Evolutionary conservation across 2,797 vertebrate species (phyloP).

Genomic region (Urophycis tenuis): DNA sequence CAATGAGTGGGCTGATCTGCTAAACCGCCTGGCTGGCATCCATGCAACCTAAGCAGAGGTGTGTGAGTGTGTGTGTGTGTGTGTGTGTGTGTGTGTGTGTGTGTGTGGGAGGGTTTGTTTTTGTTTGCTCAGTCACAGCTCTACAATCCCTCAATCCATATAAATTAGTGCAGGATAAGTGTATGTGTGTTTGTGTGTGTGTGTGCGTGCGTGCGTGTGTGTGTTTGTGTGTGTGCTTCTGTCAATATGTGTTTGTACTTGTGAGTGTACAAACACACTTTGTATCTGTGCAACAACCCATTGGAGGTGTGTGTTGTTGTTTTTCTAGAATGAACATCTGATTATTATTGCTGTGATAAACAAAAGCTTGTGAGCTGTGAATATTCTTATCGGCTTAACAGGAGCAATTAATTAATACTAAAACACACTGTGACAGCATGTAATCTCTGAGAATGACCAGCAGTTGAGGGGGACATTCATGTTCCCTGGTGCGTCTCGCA

Average conservation of each 20-base stretch:
- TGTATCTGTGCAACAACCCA: not conserved
- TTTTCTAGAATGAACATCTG: not conserved
- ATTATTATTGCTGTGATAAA: not conserved
- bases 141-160: slow-evolving; percentile 40
- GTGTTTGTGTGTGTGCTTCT: not conserved
- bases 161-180: slow-evolving; percentile 39
- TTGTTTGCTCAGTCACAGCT: slow-evolving; percentile 23
- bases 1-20: not conserved
- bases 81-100: slow-evolving; percentile 22
- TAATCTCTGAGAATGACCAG: slow-evolving; percentile 50
- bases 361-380: slow-evolving; percentile 13
- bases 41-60: not conserved
- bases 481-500: slow-evolving; percentile 34
- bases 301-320: slow-evolving; percentile 21
- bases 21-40: not conserved
- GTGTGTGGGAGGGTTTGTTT: slow-evolving; percentile 33
- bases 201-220: not conserved
- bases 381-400: slow-evolving; percentile 35
- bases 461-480: slow-evolving; percentile 40
- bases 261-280: not conserved
- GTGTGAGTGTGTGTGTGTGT: not conserved
- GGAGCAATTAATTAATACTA: slow-evolving; percentile 57
- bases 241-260: not conserved
- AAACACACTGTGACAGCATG: slow-evolving; percentile 57
- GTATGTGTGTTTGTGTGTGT: not conserved